Evolutionary conservation across 1,140 invertebrate species (phyloP).

Genomic region (Drosophila bocqueti): DNA sequence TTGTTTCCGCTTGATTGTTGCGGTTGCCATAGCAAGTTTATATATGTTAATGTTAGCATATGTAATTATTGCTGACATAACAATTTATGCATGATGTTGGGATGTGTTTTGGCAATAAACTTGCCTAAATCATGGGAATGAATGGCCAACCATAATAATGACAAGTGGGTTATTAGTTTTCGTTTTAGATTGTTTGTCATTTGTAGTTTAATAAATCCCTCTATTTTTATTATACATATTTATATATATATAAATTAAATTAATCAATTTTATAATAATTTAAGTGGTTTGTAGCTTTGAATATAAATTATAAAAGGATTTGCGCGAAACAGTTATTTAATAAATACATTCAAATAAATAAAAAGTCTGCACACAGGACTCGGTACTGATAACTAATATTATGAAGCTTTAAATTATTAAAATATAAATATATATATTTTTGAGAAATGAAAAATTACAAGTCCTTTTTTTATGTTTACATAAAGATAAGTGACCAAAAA

Average conservation of each 20-base stretch:
- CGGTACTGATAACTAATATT: too few relatives aligned
- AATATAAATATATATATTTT: not conserved
- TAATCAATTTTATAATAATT: too few relatives aligned
- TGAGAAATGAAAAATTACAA: too few relatives aligned
- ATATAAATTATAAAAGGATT: too few relatives aligned
- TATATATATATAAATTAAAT: too few relatives aligned
- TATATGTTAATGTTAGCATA: conserved; percentile 19
- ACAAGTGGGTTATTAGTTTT: not conserved
- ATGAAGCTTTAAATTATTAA: not conserved
- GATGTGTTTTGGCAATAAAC: conserved; percentile 20
- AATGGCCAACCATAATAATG: not conserved
- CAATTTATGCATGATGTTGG: conserved; percentile 2
- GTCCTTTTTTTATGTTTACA: not conserved
- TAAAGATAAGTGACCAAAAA: not conserved
- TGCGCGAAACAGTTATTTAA: too few relatives aligned
- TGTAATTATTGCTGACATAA: conserved; percentile 30
- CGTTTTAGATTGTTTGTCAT: not conserved
- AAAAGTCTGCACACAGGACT: too few relatives aligned
- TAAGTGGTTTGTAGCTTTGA: too few relatives aligned
- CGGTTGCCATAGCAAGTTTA: conserved; percentile 37
- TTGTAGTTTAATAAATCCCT: too few relatives aligned
- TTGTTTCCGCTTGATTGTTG: conserved; percentile 34
- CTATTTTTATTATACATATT: too few relatives aligned
- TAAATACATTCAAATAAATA: too few relatives aligned
- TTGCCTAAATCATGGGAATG: not conserved